Evolutionary conservation across 2,797 vertebrate species (phyloP), one percentile per base, ranked within the genome.

Genomic region (Loriculus beryllinus): DNA sequence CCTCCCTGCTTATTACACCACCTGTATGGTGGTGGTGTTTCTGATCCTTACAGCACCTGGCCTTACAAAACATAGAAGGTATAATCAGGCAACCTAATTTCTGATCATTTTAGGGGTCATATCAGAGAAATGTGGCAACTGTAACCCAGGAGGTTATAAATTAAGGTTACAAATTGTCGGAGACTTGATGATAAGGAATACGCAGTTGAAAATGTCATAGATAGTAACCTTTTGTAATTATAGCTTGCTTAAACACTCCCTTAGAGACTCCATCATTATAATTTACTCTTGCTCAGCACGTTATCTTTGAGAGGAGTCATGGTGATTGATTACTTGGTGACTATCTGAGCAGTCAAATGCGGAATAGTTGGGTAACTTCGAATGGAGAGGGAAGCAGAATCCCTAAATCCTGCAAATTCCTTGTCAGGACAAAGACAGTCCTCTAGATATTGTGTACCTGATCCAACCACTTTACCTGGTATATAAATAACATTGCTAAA

Each of bases 201-300:
- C 0, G 2, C 28, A 76, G 42, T 71, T 87, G 48, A 42, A 91
- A 86, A 79, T 83, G 59, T 87, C 49, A 54, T n/a, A 82, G 77
- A 75, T 43, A 81, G 86, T 68, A 95, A 92, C 62, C 60, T 77
- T 56, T 56, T 35, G 63, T 84, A 93, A 92, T 96, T 90, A 67
- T 16, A 45, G 28, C 75, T 86, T 92, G 70, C 68, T 92, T 95
- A 92, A 94, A 93, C 75, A 64, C 63, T 90, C 87, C 76, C 48
- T 82, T 84, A 59, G 76, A 90, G 77, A 76, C 86, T 62, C 85
- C 54, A 76, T 65, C 72, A 25, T 88, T 84, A 64, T 65, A 86
- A 95, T 93, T 94, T 93, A 86, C 49, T 68, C 56, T 76, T 81
- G n/a, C 62, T 88, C 51, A 63, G 76, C 91, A 88, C 2, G 3